These are phyloP conservation scores for Corythoichthys intestinalis DNA, from an alignment of 2,113 vertebrate species.

Conservation along the genomic window DNA sequence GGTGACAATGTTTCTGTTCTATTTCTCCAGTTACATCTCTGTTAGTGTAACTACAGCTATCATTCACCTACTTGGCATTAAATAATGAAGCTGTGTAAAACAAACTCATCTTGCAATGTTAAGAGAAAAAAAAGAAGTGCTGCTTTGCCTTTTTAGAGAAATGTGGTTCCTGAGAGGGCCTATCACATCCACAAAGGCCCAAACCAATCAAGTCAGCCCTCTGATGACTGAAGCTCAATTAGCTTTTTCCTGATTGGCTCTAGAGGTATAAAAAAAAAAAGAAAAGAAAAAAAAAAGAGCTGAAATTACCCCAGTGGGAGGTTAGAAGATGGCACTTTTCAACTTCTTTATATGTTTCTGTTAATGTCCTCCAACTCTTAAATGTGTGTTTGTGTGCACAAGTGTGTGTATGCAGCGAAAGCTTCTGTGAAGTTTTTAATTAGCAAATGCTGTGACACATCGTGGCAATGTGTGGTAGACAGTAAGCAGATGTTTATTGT, in stretches of 20 bases:
- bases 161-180: slow-evolving; percentile 38
- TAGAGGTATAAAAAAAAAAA: slow-evolving; percentile 24
- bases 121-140: slow-evolving; percentile 18
- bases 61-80: slow-evolving; percentile 15
- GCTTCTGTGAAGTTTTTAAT: slow-evolving; percentile 55
- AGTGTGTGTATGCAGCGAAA: slow-evolving; percentile 15
- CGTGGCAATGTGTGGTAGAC: slow-evolving; percentile 54
- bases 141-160: slow-evolving; percentile 31
- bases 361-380: slow-evolving; percentile 62
- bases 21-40: slow-evolving; percentile 8
- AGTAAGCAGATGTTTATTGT: slow-evolving; percentile 65
- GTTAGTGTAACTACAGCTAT: slow-evolving; percentile 30
- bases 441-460: slow-evolving; percentile 55
- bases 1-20: slow-evolving; percentile 3
- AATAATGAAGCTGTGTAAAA: slow-evolving; percentile 25
- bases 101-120: slow-evolving; percentile 28
- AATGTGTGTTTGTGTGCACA: slow-evolving; percentile 55
- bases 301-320: slow-evolving; percentile 62
- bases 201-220: slow-evolving; percentile 64
- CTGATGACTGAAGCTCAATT: slow-evolving; percentile 62
- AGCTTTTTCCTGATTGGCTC: slow-evolving; percentile 57
- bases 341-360: slow-evolving; percentile 63
- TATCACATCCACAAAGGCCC: slow-evolving; percentile 55
- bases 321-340: slow-evolving; percentile 57
- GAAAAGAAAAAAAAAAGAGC: slow-evolving; percentile 33